Evolutionary conservation across 2,888 invertebrate genomes (phyloP), one percentile per base, ranked within the genome.

Genomic region (Maniola hyperantus): DNA sequence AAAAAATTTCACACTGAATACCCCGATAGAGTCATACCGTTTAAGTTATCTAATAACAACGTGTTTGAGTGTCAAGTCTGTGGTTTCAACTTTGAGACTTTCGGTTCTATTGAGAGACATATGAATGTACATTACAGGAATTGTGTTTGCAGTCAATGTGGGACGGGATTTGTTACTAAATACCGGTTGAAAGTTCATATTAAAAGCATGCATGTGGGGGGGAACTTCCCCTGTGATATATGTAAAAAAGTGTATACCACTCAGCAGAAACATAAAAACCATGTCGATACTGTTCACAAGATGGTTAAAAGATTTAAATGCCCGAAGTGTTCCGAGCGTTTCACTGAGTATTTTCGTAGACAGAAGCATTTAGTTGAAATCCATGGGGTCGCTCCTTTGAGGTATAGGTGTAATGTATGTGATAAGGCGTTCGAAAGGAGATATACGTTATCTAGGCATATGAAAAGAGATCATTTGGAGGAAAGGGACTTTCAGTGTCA

Each of bases 81-180:
- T 7, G 85, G 83, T 0, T 85, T 84, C 18, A 82, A 72, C 8
- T 91, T 87, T 46, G 89, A 90, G 66, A 90, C 90, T 0, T 91
- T 90, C 60, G 90, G 90, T 0, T 83, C 91, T 0, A 86, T 89
- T 0, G 91, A 91, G 39, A 64, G 88, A 0, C 91, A 91, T 67
- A 91, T 91, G 91, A 91, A 91, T 6, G 82, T 84, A 0, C 91
- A 91, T 68, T 91, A 81, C 66, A 82, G 88, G 34, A 90, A 90
- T 18, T 88, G 85, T 26, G 83, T 90, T 0, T 91, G 90, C 65
- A 83, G 83, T 13, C 85, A 85, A 5, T 91, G 90, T 26, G 91
- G 89, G 0, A 79, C 85, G 0, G 91, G 91, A 0, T 91, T 88
- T 51, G 83, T 88, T 0, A 91, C 89, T 0, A 85, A 83, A 70